Evolutionary conservation across 2,113 vertebrate species (phyloP).

Genomic region (Chionis minor): DNA sequence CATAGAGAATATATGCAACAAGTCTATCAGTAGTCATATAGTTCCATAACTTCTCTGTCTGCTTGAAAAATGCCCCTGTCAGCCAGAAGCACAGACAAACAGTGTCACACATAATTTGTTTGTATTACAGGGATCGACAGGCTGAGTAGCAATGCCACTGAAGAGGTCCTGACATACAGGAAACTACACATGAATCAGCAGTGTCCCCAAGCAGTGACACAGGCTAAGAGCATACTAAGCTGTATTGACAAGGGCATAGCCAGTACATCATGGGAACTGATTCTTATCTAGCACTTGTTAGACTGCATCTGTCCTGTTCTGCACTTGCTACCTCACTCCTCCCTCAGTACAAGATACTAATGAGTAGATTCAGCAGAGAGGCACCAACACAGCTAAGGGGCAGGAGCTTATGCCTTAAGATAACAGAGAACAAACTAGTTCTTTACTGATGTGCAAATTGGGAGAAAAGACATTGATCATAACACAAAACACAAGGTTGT

Average conservation of each 20-base stretch:
- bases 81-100: background rate
- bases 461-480: background rate
- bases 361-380: background rate
- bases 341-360: background rate
- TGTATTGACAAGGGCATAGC: background rate
- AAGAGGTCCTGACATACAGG: background rate
- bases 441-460: background rate
- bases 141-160: background rate
- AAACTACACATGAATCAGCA: background rate
- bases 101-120: background rate
- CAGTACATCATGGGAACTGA: background rate
- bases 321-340: background rate
- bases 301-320: background rate
- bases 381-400: background rate
- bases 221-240: background rate
- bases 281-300: background rate
- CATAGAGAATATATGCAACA: background rate
- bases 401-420: background rate
- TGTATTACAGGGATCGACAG: background rate
- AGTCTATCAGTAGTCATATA: rapidly evolving
- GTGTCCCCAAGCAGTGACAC: background rate
- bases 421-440: background rate
- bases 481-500: background rate
- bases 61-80: background rate
- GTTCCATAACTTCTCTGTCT: background rate